Evolutionary conservation across 2,888 invertebrate genomes (phyloP), one percentile per base, ranked within the genome.

Genomic region (Argynnis bischoffii): DNA sequence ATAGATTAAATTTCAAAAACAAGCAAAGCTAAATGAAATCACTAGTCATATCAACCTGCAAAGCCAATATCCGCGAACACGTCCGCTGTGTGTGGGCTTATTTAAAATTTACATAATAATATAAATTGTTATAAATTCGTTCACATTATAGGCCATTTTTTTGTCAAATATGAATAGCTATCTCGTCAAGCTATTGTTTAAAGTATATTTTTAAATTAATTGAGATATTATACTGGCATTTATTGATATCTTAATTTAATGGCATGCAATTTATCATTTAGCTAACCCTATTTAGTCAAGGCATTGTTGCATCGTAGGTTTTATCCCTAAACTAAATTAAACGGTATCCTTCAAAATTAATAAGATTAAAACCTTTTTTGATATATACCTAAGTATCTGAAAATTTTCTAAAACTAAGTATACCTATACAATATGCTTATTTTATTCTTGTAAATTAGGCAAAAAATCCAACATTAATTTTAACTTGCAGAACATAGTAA

Each of bases 21-120:
- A 14, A 46, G 18, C 47, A 35, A 16, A 35, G 15, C 31, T 16
- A 41, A 54, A 55, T 35, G n/a, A 18, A 26, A 31, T 16, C 31
- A 11, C 47, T 48, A 60, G 47, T 64, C 14, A 41, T 47, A 55
- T 56, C 67, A 31, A 57, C 55, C 53, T 53, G 53, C 53, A 56
- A 64, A 64, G 48, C 60, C 55, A 66, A 64, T 64, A 63, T 71
- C 71, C 71, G 63, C 65, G 56, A 57, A 56, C 48, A 65, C 63
- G 26, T 41, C 63, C 72, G 13, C 75, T 69, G 76, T 77, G 80
- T 79, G 81, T 78, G 81, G 73, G 77, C 76, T 77, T 71, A 71
- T 71, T 67, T 66, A 67, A 70, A 81, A 59, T 81, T 81, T 76
- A 69, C 80, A 81, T 81, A 81, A 81, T 79, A 77, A 76, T 71